Evolutionary conservation across 2,888 invertebrate genomes (phyloP).

Genomic region (Xestia ashworthii): DNA sequence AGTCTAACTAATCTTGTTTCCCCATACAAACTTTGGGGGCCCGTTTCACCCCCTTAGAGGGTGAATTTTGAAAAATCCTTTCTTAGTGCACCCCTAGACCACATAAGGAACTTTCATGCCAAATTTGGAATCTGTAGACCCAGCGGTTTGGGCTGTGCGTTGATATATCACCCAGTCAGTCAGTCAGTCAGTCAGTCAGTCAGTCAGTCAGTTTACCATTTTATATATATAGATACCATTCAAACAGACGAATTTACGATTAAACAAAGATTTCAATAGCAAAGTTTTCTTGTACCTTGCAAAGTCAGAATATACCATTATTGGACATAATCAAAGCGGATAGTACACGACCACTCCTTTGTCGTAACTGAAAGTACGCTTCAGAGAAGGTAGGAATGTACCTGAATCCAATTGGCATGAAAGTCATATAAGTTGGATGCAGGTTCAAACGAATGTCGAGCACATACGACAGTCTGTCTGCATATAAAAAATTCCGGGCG

Average conservation of each 20-base stretch:
- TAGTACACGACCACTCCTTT: not conserved
- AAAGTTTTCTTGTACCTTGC: not conserved
- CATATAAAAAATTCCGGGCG: conserved; percentile 74
- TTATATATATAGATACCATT: too few relatives aligned
- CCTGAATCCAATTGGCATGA: conserved; percentile 29
- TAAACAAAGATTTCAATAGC: not conserved
- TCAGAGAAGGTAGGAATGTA: conserved; percentile 3
- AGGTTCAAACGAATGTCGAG: conserved; percentile 63
- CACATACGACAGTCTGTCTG: conserved; percentile 63
- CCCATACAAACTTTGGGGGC: too few relatives aligned
- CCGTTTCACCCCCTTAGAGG: too few relatives aligned
- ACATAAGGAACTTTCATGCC: too few relatives aligned
- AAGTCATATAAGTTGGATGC: conserved; percentile 43
- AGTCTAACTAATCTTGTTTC: too few relatives aligned
- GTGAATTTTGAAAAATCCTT: too few relatives aligned
- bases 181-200: too few relatives aligned
- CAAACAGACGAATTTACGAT: not conserved
- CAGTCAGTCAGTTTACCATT: too few relatives aligned
- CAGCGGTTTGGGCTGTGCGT: too few relatives aligned
- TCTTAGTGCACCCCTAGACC: too few relatives aligned
- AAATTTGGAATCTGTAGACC: too few relatives aligned
- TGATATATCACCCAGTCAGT: too few relatives aligned
- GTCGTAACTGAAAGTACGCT: not conserved
- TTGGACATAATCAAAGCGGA: not conserved
- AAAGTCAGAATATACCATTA: not conserved